A percentile compares a stretch with the other conserved stretches of the same genome.
Conservation (phyloP, 2,113 vertebrate species). For the Podarcis cretensis region DNA sequence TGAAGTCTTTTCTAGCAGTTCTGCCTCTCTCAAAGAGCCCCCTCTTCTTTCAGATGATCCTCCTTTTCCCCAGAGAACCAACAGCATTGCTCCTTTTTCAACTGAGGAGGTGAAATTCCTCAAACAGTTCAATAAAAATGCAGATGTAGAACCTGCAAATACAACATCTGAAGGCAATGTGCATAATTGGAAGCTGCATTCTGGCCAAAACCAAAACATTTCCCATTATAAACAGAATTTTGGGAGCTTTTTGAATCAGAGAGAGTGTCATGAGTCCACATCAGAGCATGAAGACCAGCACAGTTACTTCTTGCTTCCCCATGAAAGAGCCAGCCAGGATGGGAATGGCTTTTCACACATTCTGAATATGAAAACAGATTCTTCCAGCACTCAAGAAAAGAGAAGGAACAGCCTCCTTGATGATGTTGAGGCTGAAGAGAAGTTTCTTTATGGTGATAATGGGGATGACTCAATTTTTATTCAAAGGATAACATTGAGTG, state of each 20-base stretch:
- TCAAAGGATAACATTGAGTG: constrained; percentile 62
- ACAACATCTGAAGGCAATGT: constrained; percentile 74
- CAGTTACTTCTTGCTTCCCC: constrained; percentile 83
- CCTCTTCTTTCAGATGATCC: constrained; percentile 67
- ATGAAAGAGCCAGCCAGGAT: constrained; percentile 87
- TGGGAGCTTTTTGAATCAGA: constrained; percentile 72
- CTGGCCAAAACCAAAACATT: constrained; percentile 61
- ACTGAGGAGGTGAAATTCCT: constrained; percentile 84
- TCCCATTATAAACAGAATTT: constrained; percentile 69
- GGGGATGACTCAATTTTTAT: constrained; percentile 67
- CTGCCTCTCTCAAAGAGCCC: constrained; percentile 65
- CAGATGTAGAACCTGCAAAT: constrained; percentile 66
- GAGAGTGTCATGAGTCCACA: constrained; percentile 61
- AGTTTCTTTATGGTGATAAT: constrained; percentile 87
- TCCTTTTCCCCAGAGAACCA: constrained; percentile 60
- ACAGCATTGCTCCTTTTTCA: constrained; percentile 68
- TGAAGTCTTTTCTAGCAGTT: constrained; percentile 61
- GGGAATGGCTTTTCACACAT: constrained; percentile 86
- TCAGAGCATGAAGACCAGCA: constrained; percentile 69
- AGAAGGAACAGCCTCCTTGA: constrained; percentile 70
- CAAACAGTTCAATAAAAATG: constrained; percentile 74
- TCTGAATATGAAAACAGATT: constrained; percentile 80
- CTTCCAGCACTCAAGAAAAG: constrained; percentile 72
- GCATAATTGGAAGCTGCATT: constrained; percentile 70
- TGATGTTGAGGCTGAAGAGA: constrained; percentile 79